These are phyloP conservation scores for Hirudo medicinalis DNA, from an alignment of 1,140 invertebrate species.

Conservation along the genomic window DNA sequence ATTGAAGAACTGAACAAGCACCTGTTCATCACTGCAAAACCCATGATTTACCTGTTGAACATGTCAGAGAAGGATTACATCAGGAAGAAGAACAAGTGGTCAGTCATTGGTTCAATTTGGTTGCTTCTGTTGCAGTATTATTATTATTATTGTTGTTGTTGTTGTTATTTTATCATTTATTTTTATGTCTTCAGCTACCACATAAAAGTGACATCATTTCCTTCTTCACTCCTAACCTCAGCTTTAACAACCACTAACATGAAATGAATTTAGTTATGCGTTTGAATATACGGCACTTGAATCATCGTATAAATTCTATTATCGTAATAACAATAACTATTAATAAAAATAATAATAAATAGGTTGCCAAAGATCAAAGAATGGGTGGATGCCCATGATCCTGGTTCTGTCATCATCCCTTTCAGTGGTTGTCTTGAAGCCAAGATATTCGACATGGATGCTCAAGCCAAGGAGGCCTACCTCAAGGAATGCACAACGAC, in stretches of 20 bases:
- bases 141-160: not conserved
- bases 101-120: conserved; percentile 22
- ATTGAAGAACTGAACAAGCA: conserved; percentile 94
- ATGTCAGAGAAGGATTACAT: conserved; percentile 96
- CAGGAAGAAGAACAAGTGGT: conserved; percentile 97
- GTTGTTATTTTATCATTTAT: not conserved
- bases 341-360: conserved; percentile 10
- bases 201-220: too few species aligned
- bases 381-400: conserved; percentile 95
- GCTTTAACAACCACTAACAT: too few species aligned
- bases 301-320: too few species aligned
- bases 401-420: conserved; percentile 76
- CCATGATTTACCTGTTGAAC: conserved; percentile 92
- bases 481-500: conserved; percentile 63
- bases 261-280: not conserved
- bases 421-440: conserved; percentile 85
- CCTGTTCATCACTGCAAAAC: conserved; percentile 93
- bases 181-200: conserved; percentile 7
- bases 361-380: conserved; percentile 96
- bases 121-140: not conserved
- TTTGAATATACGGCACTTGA: too few species aligned
- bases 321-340: too few species aligned
- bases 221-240: too few species aligned
- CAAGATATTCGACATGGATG: conserved; percentile 70
- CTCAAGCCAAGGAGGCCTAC: conserved; percentile 56